Evolutionary conservation across 1,140 invertebrate species (phyloP).

Genomic region (Sinonovacula constricta): DNA sequence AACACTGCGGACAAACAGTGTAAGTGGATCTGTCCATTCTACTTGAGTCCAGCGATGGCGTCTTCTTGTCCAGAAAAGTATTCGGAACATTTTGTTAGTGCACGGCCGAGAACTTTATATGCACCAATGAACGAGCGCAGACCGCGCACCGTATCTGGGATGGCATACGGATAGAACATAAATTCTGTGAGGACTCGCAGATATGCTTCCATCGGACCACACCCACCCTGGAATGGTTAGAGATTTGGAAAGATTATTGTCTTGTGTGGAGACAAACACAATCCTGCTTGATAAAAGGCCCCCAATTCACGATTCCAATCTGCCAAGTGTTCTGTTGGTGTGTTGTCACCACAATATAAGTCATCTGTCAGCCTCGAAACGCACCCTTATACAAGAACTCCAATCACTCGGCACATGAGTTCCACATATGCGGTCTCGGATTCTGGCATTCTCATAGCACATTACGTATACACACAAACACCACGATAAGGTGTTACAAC

Average conservation of each 20-base stretch:
- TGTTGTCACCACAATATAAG: constrained; percentile 41
- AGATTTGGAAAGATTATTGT: constrained; percentile 29
- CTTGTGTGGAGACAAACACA: constrained; percentile 27
- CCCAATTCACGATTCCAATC: constrained; percentile 23
- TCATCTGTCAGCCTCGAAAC: constrained; percentile 50
- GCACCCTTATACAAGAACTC: constrained; percentile 52
- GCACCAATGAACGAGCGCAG: constrained; percentile 52
- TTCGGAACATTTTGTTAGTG: constrained; percentile 6
- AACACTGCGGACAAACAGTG: not conserved
- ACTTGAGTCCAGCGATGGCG: constrained; percentile 36
- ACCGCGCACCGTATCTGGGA: constrained; percentile 25
- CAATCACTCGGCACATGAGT: constrained; percentile 49
- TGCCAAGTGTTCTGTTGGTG: constrained; percentile 25
- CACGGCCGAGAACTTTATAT: constrained; percentile 41
- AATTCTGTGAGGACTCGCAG: constrained; percentile 49
- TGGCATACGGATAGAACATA: constrained; percentile 27
- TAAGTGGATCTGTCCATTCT: constrained; percentile 31
- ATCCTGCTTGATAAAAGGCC: constrained; percentile 19
- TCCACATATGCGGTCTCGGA: constrained; percentile 60
- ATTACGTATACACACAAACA: constrained; percentile 51
- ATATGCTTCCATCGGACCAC: constrained; percentile 39
- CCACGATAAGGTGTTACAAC: constrained; percentile 54
- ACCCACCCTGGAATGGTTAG: constrained; percentile 48
- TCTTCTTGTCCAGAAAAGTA: not conserved
- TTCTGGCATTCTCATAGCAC: constrained; percentile 61